phyloP scores from a whole-genome alignment of 2,888 invertebrate species.

The Bembecia ichneumoniformis region DNA sequence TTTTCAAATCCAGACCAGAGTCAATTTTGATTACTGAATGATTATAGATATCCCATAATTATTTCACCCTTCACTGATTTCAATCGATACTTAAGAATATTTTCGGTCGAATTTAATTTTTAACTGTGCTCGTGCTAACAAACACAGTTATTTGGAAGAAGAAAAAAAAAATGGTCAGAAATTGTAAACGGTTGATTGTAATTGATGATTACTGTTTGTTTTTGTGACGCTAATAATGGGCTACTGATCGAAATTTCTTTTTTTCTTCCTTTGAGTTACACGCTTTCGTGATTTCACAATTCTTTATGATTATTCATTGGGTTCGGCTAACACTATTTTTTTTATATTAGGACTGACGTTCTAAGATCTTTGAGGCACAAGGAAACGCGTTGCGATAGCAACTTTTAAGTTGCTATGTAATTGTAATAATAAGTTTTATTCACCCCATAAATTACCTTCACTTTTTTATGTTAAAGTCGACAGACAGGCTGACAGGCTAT shows the following conservation, averaged over 20 bases:
- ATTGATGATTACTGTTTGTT: constrained; percentile 27
- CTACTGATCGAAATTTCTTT: constrained; percentile 10
- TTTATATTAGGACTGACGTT: no score
- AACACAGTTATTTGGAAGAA: constrained; percentile 5
- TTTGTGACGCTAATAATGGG: constrained; percentile 20
- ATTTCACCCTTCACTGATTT: constrained; percentile 23
- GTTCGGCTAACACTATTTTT: background rate
- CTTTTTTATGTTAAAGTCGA: no score
- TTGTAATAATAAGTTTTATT: no score
- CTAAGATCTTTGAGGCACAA: no score
- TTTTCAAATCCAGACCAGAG: no score
- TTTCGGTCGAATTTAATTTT: background rate
- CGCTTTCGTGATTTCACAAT: constrained; percentile 3
- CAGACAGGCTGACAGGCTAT: no score
- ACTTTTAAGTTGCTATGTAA: no score
- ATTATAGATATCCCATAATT: constrained; percentile 7
- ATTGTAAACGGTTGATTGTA: constrained; percentile 16
- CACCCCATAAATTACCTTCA: no score
- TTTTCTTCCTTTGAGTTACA: constrained; percentile 13
- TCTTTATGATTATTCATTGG: background rate
- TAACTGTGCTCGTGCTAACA: constrained; percentile 10
- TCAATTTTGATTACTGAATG: no score
- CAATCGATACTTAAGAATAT: constrained; percentile 16
- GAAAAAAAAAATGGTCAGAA: constrained; percentile 11
- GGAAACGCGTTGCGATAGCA: no score